Conservation (phyloP, 2,113 vertebrate species). For the Poeciliopsis turrubarensis region DNA sequence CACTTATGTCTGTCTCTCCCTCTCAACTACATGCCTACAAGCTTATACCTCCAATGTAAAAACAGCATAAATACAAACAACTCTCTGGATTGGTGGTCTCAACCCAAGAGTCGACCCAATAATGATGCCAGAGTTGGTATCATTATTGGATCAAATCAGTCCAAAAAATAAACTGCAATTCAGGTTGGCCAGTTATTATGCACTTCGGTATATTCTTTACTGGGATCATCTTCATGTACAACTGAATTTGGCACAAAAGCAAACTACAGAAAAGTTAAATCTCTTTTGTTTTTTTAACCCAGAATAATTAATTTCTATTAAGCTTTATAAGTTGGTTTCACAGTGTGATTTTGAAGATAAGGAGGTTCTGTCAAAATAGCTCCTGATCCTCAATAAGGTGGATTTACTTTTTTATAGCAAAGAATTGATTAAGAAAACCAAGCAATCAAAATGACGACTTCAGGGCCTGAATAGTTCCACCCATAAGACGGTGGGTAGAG, state of each 20-base stretch:
- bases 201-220: background rate
- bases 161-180: background rate
- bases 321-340: constrained; percentile 19
- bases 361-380: too few species aligned
- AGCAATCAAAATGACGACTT: background rate
- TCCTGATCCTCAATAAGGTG: background rate
- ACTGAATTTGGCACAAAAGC: too few species aligned
- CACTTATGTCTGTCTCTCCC: too few species aligned
- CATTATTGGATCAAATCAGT: background rate
- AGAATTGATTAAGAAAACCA: background rate
- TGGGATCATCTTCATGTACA: background rate
- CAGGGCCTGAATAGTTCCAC: background rate
- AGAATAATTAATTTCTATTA: constrained; percentile 3
- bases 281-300: background rate
- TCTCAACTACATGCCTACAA: too few species aligned
- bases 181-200: background rate
- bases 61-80: background rate
- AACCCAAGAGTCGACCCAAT: background rate
- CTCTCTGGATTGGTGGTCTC: background rate
- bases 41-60: too few species aligned
- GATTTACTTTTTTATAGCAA: background rate
- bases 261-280: background rate
- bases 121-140: background rate
- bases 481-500: background rate
- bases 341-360: background rate